A percentile compares a stretch with the other conserved stretches of the same genome.
phyloP scores from a whole-genome alignment of 2,113 vertebrate species.

The Labeo catla region DNA sequence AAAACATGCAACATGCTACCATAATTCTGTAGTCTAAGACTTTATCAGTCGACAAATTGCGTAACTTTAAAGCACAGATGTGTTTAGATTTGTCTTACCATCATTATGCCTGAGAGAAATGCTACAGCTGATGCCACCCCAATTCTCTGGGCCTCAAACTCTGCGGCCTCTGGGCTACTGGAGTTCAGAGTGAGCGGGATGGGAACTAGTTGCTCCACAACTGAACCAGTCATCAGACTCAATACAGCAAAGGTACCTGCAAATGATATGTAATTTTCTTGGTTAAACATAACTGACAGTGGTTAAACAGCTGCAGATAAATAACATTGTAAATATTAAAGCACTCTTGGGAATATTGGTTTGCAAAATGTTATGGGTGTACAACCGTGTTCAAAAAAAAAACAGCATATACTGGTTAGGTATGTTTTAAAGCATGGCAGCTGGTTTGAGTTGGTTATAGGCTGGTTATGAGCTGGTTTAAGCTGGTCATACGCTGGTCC shows the following conservation, averaged over 20 bases:
- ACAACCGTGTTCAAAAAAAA: neutral
- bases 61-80: neutral
- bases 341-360: neutral
- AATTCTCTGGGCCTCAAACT: conserved; percentile 82
- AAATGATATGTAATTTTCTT: neutral
- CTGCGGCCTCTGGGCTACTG: conserved; percentile 71
- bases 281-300: neutral
- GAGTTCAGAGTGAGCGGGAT: conserved; percentile 76
- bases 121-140: conserved; percentile 84
- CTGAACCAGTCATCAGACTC: conserved; percentile 89
- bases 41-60: neutral
- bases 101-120: conserved; percentile 84
- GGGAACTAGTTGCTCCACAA: conserved; percentile 86
- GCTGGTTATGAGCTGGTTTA: no score
- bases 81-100: conserved; percentile 73
- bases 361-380: neutral
- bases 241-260: conserved; percentile 91
- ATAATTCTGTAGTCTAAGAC: neutral
- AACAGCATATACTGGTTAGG: no score
- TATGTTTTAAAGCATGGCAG: no score
- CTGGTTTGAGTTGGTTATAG: no score
- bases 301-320: neutral
- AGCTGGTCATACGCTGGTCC: no score
- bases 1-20: neutral
- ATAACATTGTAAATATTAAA: neutral